These are phyloP conservation scores for Euleptes europaea DNA, from an alignment of 2,113 vertebrate species.

Conservation along the genomic window DNA sequence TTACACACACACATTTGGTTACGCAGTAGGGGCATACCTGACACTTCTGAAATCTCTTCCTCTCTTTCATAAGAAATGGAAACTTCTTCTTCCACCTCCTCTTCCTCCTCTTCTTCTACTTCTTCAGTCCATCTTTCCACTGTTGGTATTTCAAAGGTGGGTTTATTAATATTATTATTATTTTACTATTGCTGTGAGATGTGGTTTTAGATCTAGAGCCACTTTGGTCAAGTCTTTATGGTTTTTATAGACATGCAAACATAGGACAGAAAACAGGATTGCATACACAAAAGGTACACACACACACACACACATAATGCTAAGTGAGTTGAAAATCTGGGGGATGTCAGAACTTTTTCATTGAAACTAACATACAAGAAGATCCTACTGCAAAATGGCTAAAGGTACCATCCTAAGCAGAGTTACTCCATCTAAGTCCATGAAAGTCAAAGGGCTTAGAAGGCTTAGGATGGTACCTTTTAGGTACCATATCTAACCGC, in stretches of 20 bases:
- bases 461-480: no score
- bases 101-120: slow-evolving; percentile 58
- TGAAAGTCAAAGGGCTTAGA: no score
- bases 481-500: no score
- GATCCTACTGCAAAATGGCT: neutral
- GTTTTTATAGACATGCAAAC: neutral
- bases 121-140: slow-evolving; percentile 75
- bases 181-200: slow-evolving; percentile 30
- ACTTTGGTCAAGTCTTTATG: neutral
- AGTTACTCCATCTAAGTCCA: no score
- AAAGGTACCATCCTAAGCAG: neutral
- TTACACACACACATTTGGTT: no score
- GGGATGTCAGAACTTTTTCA: slow-evolving; percentile 17
- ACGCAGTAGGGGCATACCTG: slow-evolving; percentile 63
- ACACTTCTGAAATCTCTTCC: slow-evolving; percentile 69
- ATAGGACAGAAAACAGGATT: neutral
- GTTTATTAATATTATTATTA: neutral
- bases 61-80: slow-evolving; percentile 71
- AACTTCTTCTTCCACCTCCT: slow-evolving; percentile 55
- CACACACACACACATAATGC: neutral
- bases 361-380: neutral
- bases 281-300: neutral
- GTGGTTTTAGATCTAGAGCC: neutral
- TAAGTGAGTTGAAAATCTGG: neutral
- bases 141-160: slow-evolving; percentile 69